Conservation (phyloP, 2,113 vertebrate genomes). For the Sakesphorus luctuosus region DNA sequence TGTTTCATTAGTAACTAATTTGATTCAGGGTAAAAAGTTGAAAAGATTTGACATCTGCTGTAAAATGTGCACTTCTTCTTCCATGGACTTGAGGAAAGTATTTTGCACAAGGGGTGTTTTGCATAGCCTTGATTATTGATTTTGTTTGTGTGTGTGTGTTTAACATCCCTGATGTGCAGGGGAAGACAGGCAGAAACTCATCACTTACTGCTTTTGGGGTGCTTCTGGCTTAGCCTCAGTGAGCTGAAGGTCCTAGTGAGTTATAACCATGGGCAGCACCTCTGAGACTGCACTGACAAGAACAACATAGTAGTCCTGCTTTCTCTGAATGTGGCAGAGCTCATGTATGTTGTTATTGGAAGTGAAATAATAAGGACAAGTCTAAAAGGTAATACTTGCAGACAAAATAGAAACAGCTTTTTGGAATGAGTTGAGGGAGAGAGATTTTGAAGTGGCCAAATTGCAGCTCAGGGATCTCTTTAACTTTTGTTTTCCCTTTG, state of each 20-base stretch:
- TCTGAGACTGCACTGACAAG: background rate
- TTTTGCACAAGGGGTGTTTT: background rate
- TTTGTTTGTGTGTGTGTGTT: background rate
- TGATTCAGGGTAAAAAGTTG: background rate
- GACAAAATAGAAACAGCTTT: background rate
- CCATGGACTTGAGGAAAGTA: background rate
- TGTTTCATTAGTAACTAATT: conserved; percentile 32
- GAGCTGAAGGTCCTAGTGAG: background rate
- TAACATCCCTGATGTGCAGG: background rate
- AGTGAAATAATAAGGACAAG: background rate
- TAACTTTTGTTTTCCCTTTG: background rate
- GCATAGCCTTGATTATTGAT: background rate
- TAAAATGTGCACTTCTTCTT: background rate
- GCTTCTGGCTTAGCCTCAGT: background rate
- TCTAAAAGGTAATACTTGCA: background rate
- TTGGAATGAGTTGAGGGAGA: background rate
- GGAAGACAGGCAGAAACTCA: background rate
- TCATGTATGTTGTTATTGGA: background rate
- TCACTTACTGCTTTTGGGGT: background rate
- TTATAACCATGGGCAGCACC: background rate
- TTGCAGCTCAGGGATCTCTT: background rate
- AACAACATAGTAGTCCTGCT: background rate
- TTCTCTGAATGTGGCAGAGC: background rate
- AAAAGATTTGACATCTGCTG: conserved; percentile 1
- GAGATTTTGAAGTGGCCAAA: background rate